Evolutionary conservation across 2,113 vertebrate genomes (phyloP).

Genomic region (Triplophysa siluroides): DNA sequence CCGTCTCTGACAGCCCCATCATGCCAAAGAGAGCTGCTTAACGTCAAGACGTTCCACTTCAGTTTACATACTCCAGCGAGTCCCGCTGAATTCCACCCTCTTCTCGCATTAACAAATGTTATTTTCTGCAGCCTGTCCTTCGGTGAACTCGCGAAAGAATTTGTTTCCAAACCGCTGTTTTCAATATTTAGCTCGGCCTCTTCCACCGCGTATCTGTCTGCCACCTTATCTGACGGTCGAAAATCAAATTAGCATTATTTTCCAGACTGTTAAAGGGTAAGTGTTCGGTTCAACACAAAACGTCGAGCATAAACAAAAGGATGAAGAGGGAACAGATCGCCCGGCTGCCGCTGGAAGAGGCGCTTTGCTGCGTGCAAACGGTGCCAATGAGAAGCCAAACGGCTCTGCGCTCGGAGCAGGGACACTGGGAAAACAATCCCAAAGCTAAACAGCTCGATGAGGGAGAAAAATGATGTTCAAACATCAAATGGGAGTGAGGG

Average conservation of each 20-base stretch:
- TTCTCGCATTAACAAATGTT: constrained; percentile 40
- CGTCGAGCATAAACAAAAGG: constrained; percentile 25
- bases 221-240: constrained; percentile 40
- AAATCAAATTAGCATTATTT: constrained; percentile 8
- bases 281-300: constrained; percentile 39
- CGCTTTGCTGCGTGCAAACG: constrained; percentile 7
- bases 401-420: neutral
- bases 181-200: constrained; percentile 41
- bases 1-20: neutral
- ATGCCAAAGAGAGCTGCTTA: constrained; percentile 34
- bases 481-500: constrained; percentile 25
- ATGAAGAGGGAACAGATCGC: neutral
- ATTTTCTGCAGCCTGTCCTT: constrained; percentile 48
- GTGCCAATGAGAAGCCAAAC: constrained; percentile 8
- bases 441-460: constrained; percentile 10
- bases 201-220: neutral
- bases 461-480: constrained; percentile 17
- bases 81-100: constrained; percentile 32
- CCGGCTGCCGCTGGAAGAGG: neutral
- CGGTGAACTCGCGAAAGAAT: constrained; percentile 27
- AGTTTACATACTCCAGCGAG: constrained; percentile 49
- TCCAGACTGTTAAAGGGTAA: constrained; percentile 38
- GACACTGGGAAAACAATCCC: constrained; percentile 38
- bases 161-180: constrained; percentile 40
- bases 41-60: constrained; percentile 21